Evolutionary conservation across 2,888 invertebrate species (phyloP).

Genomic region (Panorpa germanica): DNA sequence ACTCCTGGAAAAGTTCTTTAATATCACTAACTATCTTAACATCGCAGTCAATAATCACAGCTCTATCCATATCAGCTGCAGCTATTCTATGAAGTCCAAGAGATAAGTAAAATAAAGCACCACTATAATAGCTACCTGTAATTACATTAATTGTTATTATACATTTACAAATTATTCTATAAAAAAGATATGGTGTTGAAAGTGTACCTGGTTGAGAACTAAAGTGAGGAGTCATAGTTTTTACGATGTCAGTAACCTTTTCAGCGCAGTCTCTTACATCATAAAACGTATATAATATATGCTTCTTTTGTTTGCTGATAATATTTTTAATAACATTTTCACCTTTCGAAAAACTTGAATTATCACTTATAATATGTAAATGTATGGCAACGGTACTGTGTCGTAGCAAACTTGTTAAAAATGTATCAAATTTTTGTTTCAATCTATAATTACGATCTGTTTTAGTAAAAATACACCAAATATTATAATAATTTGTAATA

Average conservation of each 20-base stretch:
- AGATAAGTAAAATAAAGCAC: slow-evolving; percentile 60
- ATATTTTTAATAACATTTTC: slow-evolving; percentile 26
- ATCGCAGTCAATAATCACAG: slow-evolving; percentile 61
- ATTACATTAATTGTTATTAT: slow-evolving; percentile 11
- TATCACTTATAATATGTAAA: slow-evolving; percentile 41
- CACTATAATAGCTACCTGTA: slow-evolving; percentile 52
- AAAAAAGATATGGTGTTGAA: slow-evolving; percentile 12
- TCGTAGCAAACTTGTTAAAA: slow-evolving; percentile 20
- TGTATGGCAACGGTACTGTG: slow-evolving; percentile 27
- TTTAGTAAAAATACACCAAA: too few relatives aligned
- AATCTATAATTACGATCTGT: slow-evolving; percentile 22
- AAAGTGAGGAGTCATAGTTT: slow-evolving; percentile 49
- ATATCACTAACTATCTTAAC: slow-evolving; percentile 52
- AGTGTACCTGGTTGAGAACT: slow-evolving; percentile 40
- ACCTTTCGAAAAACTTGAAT: slow-evolving; percentile 32
- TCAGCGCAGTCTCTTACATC: slow-evolving; percentile 38
- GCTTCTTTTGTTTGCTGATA: slow-evolving; percentile 24
- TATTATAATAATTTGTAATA: too few relatives aligned
- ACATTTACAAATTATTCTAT: neutral
- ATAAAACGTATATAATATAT: slow-evolving; percentile 29
- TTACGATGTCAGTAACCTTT: slow-evolving; percentile 39
- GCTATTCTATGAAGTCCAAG: slow-evolving; percentile 51
- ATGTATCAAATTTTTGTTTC: slow-evolving; percentile 22
- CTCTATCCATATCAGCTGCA: slow-evolving; percentile 33
- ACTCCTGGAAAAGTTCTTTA: slow-evolving; percentile 41